Percentiles rank a stretch among this genome's conserved stretches.
phyloP scores from a whole-genome alignment of 2,888 invertebrate species.

The Mesodorylaimus sp. region DNA sequence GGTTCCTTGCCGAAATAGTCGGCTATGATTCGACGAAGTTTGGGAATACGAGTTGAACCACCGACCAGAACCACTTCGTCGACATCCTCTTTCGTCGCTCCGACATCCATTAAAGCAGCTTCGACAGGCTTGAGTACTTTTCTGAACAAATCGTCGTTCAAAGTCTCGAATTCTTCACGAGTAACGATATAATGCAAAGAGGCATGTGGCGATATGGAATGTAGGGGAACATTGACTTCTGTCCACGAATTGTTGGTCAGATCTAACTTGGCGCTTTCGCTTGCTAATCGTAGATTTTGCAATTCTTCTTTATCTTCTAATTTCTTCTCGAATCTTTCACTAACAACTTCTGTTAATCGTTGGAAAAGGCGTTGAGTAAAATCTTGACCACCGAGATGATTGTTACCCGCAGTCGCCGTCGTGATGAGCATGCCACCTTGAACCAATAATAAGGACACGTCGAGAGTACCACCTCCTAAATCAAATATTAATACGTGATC shows the following conservation, averaged over 20 bases:
- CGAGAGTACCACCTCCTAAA: constrained; percentile 33
- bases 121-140: constrained; percentile 34
- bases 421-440: constrained; percentile 39
- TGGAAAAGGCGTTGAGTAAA: constrained; percentile 35
- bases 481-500: constrained; percentile 37
- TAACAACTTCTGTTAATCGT: constrained; percentile 26
- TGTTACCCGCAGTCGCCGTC: constrained; percentile 39
- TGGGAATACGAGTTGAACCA: constrained; percentile 38
- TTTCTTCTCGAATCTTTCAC: constrained; percentile 17
- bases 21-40: constrained; percentile 33
- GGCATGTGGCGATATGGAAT: constrained; percentile 14
- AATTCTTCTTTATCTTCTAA: constrained; percentile 33
- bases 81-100: constrained; percentile 28
- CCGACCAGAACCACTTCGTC: constrained; percentile 39
- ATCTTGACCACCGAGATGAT: constrained; percentile 39
- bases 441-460: constrained; percentile 37
- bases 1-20: constrained; percentile 31
- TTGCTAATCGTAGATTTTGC: constrained; percentile 32
- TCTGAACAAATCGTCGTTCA: constrained; percentile 34
- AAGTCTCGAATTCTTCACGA: constrained; percentile 32
- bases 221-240: constrained; percentile 25
- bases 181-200: constrained; percentile 19
- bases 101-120: constrained; percentile 31
- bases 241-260: constrained; percentile 25
- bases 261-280: constrained; percentile 33